phyloP scores from a whole-genome alignment of 2,797 vertebrate genomes.

The Neoniphon sammara region DNA sequence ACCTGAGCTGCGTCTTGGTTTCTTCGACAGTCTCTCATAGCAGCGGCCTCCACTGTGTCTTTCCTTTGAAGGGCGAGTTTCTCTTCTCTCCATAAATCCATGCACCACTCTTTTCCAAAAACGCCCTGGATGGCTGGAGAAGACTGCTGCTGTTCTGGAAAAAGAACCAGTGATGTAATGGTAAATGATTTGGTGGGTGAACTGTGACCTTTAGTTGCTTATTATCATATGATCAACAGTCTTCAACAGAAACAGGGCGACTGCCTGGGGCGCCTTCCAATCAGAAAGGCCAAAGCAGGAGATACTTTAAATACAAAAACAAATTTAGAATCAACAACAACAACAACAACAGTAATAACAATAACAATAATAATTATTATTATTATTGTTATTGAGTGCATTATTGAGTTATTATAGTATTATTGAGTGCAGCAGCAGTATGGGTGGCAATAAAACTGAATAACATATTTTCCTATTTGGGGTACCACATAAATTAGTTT shows the following conservation, averaged over 20 bases:
- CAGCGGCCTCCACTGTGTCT: slow-evolving; percentile 48
- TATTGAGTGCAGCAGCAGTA: no score
- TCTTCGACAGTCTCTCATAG: slow-evolving; percentile 55
- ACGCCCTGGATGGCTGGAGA: slow-evolving; percentile 81
- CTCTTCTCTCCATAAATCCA: slow-evolving; percentile 83
- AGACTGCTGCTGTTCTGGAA: slow-evolving; percentile 69
- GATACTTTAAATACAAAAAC: no score
- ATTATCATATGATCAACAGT: background rate
- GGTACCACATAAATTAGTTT: no score
- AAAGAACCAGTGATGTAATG: background rate
- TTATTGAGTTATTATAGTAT: no score
- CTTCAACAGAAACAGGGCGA: background rate
- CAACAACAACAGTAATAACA: no score
- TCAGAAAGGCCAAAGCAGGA: no score
- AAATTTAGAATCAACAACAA: no score
- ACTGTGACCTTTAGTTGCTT: background rate
- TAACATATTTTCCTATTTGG: no score
- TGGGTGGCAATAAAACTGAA: no score
- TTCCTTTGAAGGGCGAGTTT: slow-evolving; percentile 64
- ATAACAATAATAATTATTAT: no score
- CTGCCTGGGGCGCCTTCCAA: background rate
- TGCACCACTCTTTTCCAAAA: slow-evolving; percentile 86
- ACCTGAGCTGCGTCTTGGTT: no score
- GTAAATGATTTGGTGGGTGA: background rate
- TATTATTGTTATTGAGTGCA: no score